These are phyloP conservation scores for Drosophila mimetica DNA, from an alignment of 2,888 invertebrate genomes.

Conservation along the genomic window DNA sequence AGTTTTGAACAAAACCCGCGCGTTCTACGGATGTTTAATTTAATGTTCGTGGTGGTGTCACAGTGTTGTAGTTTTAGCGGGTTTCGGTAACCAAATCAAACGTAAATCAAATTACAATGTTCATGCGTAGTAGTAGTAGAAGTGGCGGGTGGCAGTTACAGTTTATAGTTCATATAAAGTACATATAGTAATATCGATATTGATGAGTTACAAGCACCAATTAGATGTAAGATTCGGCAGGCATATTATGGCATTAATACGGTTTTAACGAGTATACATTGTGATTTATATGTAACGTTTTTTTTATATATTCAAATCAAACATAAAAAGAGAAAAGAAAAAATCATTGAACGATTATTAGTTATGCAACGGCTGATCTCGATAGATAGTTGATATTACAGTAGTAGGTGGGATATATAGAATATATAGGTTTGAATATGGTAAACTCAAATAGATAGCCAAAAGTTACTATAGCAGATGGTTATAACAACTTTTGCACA, in stretches of 20 bases:
- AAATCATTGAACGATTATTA: constrained; percentile 72
- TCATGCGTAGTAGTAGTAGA: constrained; percentile 64
- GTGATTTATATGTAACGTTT: constrained; percentile 66
- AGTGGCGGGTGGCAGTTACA: constrained; percentile 25
- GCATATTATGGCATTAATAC: constrained; percentile 62
- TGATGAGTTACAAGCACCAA: constrained; percentile 82
- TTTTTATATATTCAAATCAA: constrained; percentile 46
- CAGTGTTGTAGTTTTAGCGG: constrained; percentile 42
- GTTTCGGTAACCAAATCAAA: constrained; percentile 58
- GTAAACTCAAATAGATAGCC: constrained; percentile 57
- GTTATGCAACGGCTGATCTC: constrained; percentile 68
- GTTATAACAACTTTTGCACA: constrained; percentile 76
- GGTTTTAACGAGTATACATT: constrained; percentile 64
- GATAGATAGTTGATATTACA: constrained; percentile 60
- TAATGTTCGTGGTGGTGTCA: constrained; percentile 40
- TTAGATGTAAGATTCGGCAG: constrained; percentile 79
- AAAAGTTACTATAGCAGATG: constrained; percentile 76
- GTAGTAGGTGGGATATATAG: constrained; percentile 46
- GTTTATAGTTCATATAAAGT: constrained; percentile 44
- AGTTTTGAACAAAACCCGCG: constrained; percentile 94
- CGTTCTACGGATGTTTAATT: constrained; percentile 84
- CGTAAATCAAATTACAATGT: constrained; percentile 59
- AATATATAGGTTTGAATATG: constrained; percentile 42
- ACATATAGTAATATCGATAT: constrained; percentile 28
- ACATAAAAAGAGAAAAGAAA: constrained; percentile 81